A percentile compares a stretch with the other conserved stretches of the same genome.
phyloP scores from a whole-genome alignment of 2,797 vertebrate species.

The Cetoscarus ocellatus region DNA sequence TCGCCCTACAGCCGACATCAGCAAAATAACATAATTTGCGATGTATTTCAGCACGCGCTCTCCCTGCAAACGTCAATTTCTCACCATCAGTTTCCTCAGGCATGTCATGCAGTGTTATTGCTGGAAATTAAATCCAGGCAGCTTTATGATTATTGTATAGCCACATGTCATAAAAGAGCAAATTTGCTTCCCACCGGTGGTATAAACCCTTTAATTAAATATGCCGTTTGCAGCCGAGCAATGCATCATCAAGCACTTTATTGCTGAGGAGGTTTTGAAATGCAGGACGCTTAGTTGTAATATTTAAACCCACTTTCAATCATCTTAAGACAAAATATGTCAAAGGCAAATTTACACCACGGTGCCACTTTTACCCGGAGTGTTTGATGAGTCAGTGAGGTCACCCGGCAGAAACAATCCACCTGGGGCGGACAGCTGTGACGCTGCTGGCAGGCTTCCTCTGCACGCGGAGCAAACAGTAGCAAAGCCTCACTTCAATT shows the following conservation, averaged over 20 bases:
- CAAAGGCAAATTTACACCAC: slow-evolving; percentile 22
- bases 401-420: slow-evolving; percentile 47
- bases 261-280: slow-evolving; percentile 24
- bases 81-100: slow-evolving; percentile 36
- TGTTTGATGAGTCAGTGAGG: slow-evolving; percentile 58
- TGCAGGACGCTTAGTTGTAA: background rate
- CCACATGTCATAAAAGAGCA: slow-evolving; percentile 43
- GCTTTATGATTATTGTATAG: slow-evolving; percentile 60
- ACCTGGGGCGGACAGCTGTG: slow-evolving; percentile 68
- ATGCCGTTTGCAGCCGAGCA: slow-evolving; percentile 41
- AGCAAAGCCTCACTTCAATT: slow-evolving; percentile 56
- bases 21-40: slow-evolving; percentile 33
- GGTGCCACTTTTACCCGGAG: slow-evolving; percentile 17
- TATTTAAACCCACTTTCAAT: slow-evolving; percentile 14
- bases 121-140: slow-evolving; percentile 42
- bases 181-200: slow-evolving; percentile 19
- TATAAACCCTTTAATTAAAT: slow-evolving; percentile 58
- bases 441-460: slow-evolving; percentile 40
- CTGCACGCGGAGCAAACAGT: slow-evolving; percentile 46
- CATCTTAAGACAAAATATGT: slow-evolving; percentile 11
- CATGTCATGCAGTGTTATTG: slow-evolving; percentile 45
- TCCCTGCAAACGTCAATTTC: slow-evolving; percentile 27
- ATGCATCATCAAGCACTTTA: slow-evolving; percentile 28
- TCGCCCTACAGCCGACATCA: slow-evolving; percentile 17
- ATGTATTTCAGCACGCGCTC: slow-evolving; percentile 17